Conservation (phyloP, 1,140 invertebrate species). For the Muscidifurax raptorellus region DNA sequence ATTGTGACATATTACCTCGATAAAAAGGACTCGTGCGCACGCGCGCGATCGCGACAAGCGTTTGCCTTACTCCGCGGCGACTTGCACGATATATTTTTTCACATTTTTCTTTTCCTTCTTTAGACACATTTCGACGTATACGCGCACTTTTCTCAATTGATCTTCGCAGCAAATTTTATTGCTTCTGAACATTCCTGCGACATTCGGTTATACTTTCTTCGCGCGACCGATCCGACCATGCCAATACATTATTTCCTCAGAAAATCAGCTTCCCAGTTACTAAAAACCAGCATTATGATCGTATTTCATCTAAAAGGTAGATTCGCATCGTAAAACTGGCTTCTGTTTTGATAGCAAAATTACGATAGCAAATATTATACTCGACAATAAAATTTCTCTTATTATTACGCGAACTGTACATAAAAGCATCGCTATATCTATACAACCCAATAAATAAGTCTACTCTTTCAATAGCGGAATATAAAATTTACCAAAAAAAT, state of each 20-base stretch:
- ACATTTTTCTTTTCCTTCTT: not conserved
- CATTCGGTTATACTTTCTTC: too few species aligned
- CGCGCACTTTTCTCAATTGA: not conserved
- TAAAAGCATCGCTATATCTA: not conserved
- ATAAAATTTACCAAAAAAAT: too few species aligned
- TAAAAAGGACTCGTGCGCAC: conserved; percentile 1
- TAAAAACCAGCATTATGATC: not conserved
- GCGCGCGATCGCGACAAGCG: not conserved
- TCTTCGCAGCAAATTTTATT: not conserved
- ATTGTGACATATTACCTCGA: conserved; percentile 25
- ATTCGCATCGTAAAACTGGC: not conserved
- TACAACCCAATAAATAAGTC: too few species aligned
- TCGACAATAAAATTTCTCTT: not conserved
- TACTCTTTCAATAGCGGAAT: too few species aligned
- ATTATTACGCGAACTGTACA: not conserved
- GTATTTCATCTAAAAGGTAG: not conserved
- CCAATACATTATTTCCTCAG: not conserved
- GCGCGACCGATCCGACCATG: not conserved
- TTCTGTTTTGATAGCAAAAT: not conserved
- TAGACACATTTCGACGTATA: not conserved
- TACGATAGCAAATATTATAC: not conserved
- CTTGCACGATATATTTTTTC: not conserved
- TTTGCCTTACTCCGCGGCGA: not conserved
- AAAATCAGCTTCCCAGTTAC: not conserved
- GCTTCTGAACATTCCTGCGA: too few species aligned